Conservation (phyloP, 2,113 vertebrate species). For the Paraplagusia blochii region DNA sequence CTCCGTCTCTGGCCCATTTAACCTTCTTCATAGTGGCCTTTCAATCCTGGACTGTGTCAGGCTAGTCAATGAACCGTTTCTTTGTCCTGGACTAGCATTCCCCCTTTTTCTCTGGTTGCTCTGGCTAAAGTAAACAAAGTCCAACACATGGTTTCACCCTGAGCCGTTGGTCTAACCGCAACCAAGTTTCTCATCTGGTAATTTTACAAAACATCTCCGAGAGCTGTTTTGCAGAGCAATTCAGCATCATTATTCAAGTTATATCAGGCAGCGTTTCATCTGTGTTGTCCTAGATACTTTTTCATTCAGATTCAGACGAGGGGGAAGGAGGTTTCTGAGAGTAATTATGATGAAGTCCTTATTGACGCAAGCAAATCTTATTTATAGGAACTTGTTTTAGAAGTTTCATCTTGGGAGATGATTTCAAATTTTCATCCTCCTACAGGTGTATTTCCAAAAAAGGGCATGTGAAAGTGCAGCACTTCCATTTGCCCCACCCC, state of each 20-base stretch:
- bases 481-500: too few species aligned
- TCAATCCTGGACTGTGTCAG: constrained; percentile 57
- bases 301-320: constrained; percentile 16
- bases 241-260: constrained; percentile 17
- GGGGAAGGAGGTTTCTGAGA: constrained; percentile 10
- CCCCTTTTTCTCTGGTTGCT: constrained; percentile 39
- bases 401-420: constrained; percentile 34
- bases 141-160: constrained; percentile 49
- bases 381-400: constrained; percentile 1
- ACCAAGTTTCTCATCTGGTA: constrained; percentile 31
- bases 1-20: constrained; percentile 47
- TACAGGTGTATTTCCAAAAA: constrained; percentile 60
- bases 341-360: constrained; percentile 1
- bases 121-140: constrained; percentile 61
- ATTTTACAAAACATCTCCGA: constrained; percentile 42
- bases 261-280: constrained; percentile 54
- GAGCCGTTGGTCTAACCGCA: constrained; percentile 44
- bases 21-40: constrained; percentile 54
- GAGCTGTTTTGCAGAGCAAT: constrained; percentile 3
- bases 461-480: constrained; percentile 70
- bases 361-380: neutral
- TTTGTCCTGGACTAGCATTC: constrained; percentile 54
- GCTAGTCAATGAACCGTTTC: constrained; percentile 59
- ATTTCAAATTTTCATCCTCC: constrained; percentile 31
- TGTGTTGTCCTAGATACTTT: constrained; percentile 28